A percentile compares a stretch with the other conserved stretches of the same genome.
These are phyloP conservation scores for Tetramorium parvispinum DNA, from an alignment of 1,140 invertebrate genomes.

Conservation along the genomic window DNA sequence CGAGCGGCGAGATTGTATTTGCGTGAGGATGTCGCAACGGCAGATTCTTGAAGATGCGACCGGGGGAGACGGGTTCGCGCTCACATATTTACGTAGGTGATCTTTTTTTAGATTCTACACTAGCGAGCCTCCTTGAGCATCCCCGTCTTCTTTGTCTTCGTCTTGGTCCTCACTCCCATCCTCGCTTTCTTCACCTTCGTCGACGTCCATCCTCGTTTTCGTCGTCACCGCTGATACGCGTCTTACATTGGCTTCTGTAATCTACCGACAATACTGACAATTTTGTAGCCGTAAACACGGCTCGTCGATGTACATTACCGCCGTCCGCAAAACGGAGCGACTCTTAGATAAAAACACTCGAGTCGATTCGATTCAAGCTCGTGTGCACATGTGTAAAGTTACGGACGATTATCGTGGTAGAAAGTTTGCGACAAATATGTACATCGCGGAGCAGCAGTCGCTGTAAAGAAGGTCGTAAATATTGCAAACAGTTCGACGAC, in stretches of 20 bases:
- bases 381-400: constrained; percentile 17
- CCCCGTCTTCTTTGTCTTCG: not conserved
- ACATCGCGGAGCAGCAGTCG: constrained; percentile 2
- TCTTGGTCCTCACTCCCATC: not conserved
- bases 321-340: not conserved
- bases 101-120: constrained; percentile 55
- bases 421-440: constrained; percentile 42
- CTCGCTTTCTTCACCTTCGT: not conserved
- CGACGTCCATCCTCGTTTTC: not conserved
- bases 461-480: constrained; percentile 50
- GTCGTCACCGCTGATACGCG: constrained; percentile 17
- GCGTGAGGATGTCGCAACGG: constrained; percentile 60
- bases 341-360: constrained; percentile 1
- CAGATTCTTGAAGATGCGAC: constrained; percentile 52
- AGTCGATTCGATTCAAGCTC: not conserved
- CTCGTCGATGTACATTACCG: constrained; percentile 37
- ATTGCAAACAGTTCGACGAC: constrained; percentile 40
- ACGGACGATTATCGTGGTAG: constrained; percentile 16
- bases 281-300: constrained; percentile 30
- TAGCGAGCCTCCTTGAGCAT: not conserved
- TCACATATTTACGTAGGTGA: constrained; percentile 54
- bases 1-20: constrained; percentile 55
- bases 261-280: constrained; percentile 28
- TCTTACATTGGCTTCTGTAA: constrained; percentile 27
- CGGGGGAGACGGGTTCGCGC: constrained; percentile 36